phyloP scores from a whole-genome alignment of 2,888 invertebrate species.

The Agriopis leucophaearia region DNA sequence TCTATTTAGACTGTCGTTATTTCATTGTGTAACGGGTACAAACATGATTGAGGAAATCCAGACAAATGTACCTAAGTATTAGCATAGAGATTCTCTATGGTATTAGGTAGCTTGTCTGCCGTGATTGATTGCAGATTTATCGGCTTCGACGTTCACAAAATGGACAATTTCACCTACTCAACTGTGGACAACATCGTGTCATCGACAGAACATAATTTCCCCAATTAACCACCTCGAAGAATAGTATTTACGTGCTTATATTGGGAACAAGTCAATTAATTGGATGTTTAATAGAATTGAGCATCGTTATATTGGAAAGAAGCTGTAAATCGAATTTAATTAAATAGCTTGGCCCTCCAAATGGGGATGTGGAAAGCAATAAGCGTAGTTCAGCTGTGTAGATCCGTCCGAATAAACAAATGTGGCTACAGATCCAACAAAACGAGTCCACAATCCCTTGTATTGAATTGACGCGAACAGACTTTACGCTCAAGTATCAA shows the following conservation, averaged over 20 bases:
- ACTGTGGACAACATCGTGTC: conserved; percentile 27
- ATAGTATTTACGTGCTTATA: conserved; percentile 8
- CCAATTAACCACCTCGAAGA: conserved; percentile 16
- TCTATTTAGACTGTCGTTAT: background rate
- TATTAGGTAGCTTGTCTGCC: conserved; percentile 37
- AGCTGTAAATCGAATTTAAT: conserved; percentile 33
- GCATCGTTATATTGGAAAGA: conserved; percentile 17
- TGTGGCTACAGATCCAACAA: conserved; percentile 41
- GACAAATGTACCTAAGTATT: conserved; percentile 30
- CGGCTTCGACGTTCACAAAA: conserved; percentile 35
- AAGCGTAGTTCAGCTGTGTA: conserved; percentile 40
- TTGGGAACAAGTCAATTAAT: conserved; percentile 23
- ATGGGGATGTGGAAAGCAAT: conserved; percentile 42
- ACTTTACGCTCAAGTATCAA: conserved; percentile 35
- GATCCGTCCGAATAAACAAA: conserved; percentile 42
- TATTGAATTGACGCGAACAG: conserved; percentile 50
- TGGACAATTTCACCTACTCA: conserved; percentile 35
- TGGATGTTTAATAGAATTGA: conserved; percentile 20
- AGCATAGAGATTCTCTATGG: background rate
- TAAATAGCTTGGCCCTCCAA: conserved; percentile 28
- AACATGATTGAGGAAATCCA: conserved; percentile 34
- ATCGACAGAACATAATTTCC: conserved; percentile 34
- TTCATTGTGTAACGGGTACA: conserved; percentile 14
- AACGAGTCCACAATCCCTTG: conserved; percentile 36
- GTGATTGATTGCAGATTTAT: conserved; percentile 46